A percentile compares a stretch with the other conserved stretches of the same genome.
phyloP scores from a whole-genome alignment of 1,140 invertebrate genomes.

The Drosophila sulfurigaster region DNA sequence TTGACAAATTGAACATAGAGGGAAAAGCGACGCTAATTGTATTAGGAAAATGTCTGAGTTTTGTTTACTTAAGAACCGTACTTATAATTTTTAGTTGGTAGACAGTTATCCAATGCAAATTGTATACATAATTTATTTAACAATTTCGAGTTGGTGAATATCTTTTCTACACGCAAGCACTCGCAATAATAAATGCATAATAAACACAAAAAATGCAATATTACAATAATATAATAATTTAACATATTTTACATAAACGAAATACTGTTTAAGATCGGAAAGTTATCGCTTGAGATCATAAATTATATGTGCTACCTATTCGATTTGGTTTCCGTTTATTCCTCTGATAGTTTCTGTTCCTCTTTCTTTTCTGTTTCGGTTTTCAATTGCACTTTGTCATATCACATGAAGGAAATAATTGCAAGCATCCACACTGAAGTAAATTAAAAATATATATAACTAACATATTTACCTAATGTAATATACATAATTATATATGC shows the following conservation, averaged over 20 bases:
- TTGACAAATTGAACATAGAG: constrained; percentile 3
- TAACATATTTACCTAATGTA: constrained; percentile 36
- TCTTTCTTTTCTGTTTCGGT: constrained; percentile 9
- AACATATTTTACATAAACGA: constrained; percentile 1
- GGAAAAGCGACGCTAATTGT: constrained; percentile 25
- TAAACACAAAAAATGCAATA: constrained; percentile 13
- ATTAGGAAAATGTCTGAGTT: constrained; percentile 14
- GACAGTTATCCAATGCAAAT: constrained; percentile 1
- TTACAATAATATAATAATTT: constrained; percentile 3
- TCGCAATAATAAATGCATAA: constrained; percentile 14
- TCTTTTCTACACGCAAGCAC: background rate
- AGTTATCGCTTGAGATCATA: constrained; percentile 34
- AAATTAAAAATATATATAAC: constrained; percentile 36
- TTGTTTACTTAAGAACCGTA: background rate
- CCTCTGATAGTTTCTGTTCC: constrained; percentile 2
- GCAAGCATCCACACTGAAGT: constrained; percentile 33
- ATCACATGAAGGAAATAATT: constrained; percentile 67
- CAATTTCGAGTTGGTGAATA: constrained; percentile 7
- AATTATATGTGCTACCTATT: constrained; percentile 54
- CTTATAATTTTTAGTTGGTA: constrained; percentile 13
- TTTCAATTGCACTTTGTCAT: constrained; percentile 54
- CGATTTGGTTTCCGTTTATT: constrained; percentile 22
- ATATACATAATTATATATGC: constrained; percentile 42
- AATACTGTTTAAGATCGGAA: constrained; percentile 15
- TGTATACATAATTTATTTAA: constrained; percentile 4